These are phyloP conservation scores for Epinotia nisella DNA, from an alignment of 2,888 invertebrate species.

Conservation along the genomic window DNA sequence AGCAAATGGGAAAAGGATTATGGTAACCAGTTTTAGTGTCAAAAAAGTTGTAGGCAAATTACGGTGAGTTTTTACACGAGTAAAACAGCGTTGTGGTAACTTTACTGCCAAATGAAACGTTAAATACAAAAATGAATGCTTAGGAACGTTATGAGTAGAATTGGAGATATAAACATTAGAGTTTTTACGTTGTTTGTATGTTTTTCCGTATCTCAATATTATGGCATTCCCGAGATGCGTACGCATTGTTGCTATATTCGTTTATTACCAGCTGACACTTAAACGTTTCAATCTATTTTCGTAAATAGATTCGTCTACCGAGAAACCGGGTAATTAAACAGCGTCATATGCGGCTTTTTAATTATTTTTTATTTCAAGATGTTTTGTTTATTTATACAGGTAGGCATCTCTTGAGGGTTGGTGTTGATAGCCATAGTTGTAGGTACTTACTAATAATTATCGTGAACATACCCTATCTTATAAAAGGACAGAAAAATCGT, in stretches of 20 bases:
- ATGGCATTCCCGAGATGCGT: constrained; percentile 27
- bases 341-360: constrained; percentile 21
- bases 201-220: constrained; percentile 17
- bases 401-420: background rate
- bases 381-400: constrained; percentile 9
- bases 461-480: no score
- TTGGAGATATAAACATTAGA: background rate
- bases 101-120: background rate
- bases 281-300: constrained; percentile 44
- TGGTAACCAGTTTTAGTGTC: constrained; percentile 47
- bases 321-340: constrained; percentile 37
- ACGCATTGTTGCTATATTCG: constrained; percentile 41
- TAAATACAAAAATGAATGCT: background rate
- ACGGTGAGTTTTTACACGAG: constrained; percentile 16
- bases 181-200: background rate
- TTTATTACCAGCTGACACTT: constrained; percentile 45
- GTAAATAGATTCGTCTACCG: constrained; percentile 42
- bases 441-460: no score
- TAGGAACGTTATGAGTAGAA: background rate
- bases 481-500: no score
- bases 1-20: constrained; percentile 54
- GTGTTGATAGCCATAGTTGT: background rate
- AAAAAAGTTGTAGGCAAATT: constrained; percentile 36
- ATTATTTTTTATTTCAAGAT: background rate
- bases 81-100: background rate